Evolutionary conservation across 2,888 invertebrate species (phyloP), one percentile per base, ranked within the genome.

Genomic region (Orthonychiurus folsomi): DNA sequence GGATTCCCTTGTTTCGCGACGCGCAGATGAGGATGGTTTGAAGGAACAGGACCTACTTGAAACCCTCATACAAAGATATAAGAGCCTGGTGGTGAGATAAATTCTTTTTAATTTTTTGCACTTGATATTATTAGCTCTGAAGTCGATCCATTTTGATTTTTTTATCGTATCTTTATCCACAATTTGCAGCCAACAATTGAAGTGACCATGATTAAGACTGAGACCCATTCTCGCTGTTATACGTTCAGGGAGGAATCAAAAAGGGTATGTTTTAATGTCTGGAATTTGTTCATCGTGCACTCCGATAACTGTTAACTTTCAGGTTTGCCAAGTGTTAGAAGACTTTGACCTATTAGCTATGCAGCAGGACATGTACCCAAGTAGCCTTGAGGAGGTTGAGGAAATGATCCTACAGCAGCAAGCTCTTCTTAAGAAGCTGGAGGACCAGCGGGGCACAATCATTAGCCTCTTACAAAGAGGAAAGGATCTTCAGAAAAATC

Each of bases 381-480:
- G 89, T 69, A 85, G 84, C 18, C 76, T 88, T 15, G 86, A 87
- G 67, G 85, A 85, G 53, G 85, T 92, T 1, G 85, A 85, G 67
- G 84, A 85, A 71, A 80, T 89, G 67, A 86, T 93, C 18, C 80
- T 84, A 61, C 87, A 90, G 74, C 93, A 93, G 77, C 90, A 93
- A 77, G 83, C 83, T 53, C 86, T 89, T 9, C 84, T 93, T 28
- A 85, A 85, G 72, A 87, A 91, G 75, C 79, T 93, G 28, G 92
- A 93, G 76, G 84, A 87, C 66, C 73, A 75, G 60, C 81, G 91
- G 73, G 85, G 88, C 0, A 87, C 87, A 65, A 88, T 93, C 25
- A 87, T 93, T 82, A 87, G 91, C 1, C 89, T 94, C 84, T 77
- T 96, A 2, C 93, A 94, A 76, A 84, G 88, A 68, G 95, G 95